These are phyloP conservation scores for Portunus trituberculatus DNA, from an alignment of 1,140 invertebrate species.

Conservation along the genomic window DNA sequence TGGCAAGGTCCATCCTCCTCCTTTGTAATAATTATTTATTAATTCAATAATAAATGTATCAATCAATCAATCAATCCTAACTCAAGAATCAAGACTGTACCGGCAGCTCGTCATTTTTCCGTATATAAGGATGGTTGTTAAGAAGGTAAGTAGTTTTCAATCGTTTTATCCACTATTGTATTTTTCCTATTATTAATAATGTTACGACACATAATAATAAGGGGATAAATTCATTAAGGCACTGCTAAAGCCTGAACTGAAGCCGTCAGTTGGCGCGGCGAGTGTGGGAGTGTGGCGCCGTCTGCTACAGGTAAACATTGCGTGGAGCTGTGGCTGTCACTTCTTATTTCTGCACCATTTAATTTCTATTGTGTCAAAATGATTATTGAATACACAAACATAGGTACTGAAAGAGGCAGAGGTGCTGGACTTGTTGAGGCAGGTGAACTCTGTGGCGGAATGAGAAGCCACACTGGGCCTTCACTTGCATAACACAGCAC, in stretches of 20 bases:
- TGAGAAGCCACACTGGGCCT: too few relatives aligned
- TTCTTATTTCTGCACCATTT: background rate
- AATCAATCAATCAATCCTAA: background rate
- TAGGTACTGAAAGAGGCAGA: too few relatives aligned
- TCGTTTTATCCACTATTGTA: background rate
- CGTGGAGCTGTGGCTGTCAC: background rate
- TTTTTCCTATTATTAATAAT: background rate
- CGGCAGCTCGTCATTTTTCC: slow-evolving; percentile 31
- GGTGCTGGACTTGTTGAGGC: too few relatives aligned
- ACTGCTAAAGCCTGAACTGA: background rate
- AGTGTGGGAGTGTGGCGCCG: background rate
- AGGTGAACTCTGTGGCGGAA: too few relatives aligned
- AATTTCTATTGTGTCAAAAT: background rate
- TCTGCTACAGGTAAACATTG: background rate
- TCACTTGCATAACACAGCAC: too few relatives aligned
- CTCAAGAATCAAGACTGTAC: background rate
- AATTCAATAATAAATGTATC: too few relatives aligned
- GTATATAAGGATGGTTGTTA: slow-evolving; percentile 29
- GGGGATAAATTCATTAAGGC: background rate
- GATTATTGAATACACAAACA: slow-evolving; percentile 24
- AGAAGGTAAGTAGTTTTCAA: background rate
- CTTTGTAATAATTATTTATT: too few relatives aligned
- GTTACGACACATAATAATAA: background rate
- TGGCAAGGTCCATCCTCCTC: too few relatives aligned
- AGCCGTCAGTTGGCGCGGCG: background rate